A percentile compares a stretch with the other conserved stretches of the same genome.
Conservation (phyloP, 2,888 invertebrate genomes). For the Cryptocheilus praepositus region DNA sequence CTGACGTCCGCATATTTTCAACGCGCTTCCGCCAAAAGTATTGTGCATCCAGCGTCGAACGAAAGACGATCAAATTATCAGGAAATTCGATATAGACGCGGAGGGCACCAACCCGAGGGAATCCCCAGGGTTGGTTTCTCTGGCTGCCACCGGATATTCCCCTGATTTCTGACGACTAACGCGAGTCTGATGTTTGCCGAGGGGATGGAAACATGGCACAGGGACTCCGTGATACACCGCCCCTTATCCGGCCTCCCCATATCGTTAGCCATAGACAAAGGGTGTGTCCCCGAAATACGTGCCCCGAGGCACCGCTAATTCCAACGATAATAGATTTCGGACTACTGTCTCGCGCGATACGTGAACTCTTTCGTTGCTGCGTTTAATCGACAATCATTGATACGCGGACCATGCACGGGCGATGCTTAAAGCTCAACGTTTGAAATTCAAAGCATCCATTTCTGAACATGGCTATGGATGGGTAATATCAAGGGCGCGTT, state of each 20-base stretch:
- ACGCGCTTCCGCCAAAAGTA: too few relatives aligned
- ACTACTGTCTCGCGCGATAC: slow-evolving; percentile 34
- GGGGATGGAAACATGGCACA: slow-evolving; percentile 54
- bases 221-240: slow-evolving; percentile 39
- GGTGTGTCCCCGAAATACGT: slow-evolving; percentile 57
- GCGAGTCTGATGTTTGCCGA: slow-evolving; percentile 68
- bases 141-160: slow-evolving; percentile 67
- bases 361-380: too few relatives aligned
- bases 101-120: slow-evolving; percentile 31
- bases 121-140: slow-evolving; percentile 63
- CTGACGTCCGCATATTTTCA: neutral
- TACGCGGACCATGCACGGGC: too few relatives aligned
- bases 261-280: slow-evolving; percentile 67
- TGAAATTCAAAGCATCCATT: too few relatives aligned
- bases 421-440: too few relatives aligned
- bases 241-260: slow-evolving; percentile 52
- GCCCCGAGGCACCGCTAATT: slow-evolving; percentile 63
- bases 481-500: too few relatives aligned
- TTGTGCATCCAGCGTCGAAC: neutral
- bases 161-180: slow-evolving; percentile 63
- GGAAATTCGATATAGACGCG: slow-evolving; percentile 58
- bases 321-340: slow-evolving; percentile 66
- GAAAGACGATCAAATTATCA: slow-evolving; percentile 63
- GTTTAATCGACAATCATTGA: too few relatives aligned
- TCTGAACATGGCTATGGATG: too few relatives aligned